Base-by-base conservation (phyloP, 2,888 invertebrate genomes). In the Microctonus hyperodae region DNA sequence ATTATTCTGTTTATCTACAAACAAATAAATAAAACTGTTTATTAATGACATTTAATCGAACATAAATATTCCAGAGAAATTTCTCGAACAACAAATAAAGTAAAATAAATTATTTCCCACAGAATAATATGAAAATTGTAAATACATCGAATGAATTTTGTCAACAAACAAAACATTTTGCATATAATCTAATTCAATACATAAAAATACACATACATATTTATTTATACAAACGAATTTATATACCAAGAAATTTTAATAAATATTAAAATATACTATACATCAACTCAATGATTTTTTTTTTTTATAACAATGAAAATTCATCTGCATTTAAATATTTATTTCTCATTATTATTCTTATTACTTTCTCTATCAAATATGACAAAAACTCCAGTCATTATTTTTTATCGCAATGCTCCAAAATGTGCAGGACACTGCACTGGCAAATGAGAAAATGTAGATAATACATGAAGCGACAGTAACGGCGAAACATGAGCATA, bases 401-500 rank as follows among this genome's bases (percentile, higher is more conserved):
- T 44, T 44, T 16, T 44, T 44, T 16, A 44, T 44, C 44, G 16
- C n/a, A n/a, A 37, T 37, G n/a, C 37, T 37, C 11, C n/a, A 37
- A 37, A 37, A 11, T 13, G 3, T 7, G 31, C 31, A 31, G 31
- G 3, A 31, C 31, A 31, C 9, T 35, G 16, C 16, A 44, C 6
- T 20, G 31, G 53, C 37, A 62, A 62, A 62, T 62, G 53, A 62
- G 25, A 51, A 37, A 51, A 44, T 44, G 44, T 16, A 44, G 44
- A 16, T 44, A 44, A 33, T 55, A 33, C 33, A 56, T 56, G 28
- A 20, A 28, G 28, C 31, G 20, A 40, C 23, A 48, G 16, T 13
- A 40, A 25, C n/a, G 23, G 20, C 11, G 61, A 50, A 35, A 61
- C 51, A 51, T 61, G 61, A 61, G 33, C 33, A 53, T 33, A 51